phyloP scores from a whole-genome alignment of 2,113 vertebrate species.

The Aptenodytes forsteri region DNA sequence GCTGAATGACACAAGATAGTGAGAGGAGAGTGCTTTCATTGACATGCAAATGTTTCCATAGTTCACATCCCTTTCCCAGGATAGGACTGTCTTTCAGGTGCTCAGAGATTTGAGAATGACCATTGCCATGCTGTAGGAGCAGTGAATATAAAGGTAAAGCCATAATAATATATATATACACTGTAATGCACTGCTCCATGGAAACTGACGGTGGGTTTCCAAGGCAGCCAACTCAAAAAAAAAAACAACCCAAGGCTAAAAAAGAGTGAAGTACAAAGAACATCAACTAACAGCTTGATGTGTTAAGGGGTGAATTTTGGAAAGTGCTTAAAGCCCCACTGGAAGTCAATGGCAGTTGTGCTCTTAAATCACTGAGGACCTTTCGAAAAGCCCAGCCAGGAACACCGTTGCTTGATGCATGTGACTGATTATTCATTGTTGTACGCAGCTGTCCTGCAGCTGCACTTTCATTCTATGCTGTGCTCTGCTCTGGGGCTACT shows the following conservation, averaged over 20 bases:
- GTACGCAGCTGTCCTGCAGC: background rate
- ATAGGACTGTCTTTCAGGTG: background rate
- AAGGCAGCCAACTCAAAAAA: constrained; percentile 43
- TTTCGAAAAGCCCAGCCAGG: background rate
- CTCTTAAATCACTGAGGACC: background rate
- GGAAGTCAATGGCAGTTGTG: background rate
- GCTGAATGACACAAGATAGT: background rate
- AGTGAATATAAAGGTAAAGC: background rate
- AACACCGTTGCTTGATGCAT: background rate
- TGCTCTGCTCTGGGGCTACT: background rate
- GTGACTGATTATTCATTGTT: constrained; percentile 17
- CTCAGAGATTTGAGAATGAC: background rate
- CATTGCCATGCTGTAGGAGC: background rate
- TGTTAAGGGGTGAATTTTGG: background rate
- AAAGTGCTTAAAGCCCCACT: background rate
- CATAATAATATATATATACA: background rate
- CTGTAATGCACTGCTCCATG: background rate
- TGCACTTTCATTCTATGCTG: background rate
- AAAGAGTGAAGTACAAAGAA: background rate
- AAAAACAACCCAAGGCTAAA: background rate
- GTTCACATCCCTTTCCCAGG: background rate
- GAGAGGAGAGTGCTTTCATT: background rate
- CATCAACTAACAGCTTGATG: background rate
- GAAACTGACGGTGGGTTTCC: constrained; percentile 56
- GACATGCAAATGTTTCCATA: background rate